Conservation (phyloP, 2,113 vertebrate species). For the Lycocorax pyrrhopterus region DNA sequence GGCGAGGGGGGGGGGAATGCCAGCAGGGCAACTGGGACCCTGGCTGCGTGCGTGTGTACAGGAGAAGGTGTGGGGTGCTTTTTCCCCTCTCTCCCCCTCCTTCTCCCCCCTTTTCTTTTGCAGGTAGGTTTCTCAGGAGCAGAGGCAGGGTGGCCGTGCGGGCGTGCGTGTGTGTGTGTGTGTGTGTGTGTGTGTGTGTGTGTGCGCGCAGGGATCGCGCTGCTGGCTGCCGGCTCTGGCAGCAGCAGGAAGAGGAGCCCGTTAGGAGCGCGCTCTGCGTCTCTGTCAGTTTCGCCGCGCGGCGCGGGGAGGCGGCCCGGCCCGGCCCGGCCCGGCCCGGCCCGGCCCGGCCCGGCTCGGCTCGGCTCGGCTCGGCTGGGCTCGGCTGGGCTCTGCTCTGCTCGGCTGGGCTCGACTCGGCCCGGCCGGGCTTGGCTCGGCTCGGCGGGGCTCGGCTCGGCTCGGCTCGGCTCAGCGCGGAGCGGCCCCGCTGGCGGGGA, state of each 20-base stretch:
- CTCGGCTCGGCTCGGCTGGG: neutral
- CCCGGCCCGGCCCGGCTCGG: no score
- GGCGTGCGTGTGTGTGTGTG: neutral
- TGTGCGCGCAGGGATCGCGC: neutral
- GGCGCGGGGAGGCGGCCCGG: neutral
- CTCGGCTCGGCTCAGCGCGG: neutral
- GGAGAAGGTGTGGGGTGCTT: neutral
- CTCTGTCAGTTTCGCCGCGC: neutral
- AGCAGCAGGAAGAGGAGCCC: constrained; percentile 13
- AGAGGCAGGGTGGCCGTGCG: neutral
- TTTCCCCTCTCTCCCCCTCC: neutral
- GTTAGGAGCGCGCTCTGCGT: constrained; percentile 5
- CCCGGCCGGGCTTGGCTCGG: neutral
- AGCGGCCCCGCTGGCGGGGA: neutral
- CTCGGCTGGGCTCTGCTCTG: no score
- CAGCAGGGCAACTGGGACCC: constrained; percentile 12
- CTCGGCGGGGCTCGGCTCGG: fast-evolving
- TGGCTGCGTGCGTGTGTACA: neutral
- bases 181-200: neutral
- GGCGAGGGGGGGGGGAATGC: neutral
- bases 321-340: neutral
- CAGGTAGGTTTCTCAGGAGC: constrained; percentile 33
- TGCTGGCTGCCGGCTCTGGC: constrained; percentile 3
- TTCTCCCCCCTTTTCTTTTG: neutral
- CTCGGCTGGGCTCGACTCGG: no score